Evolutionary conservation across 2,888 invertebrate genomes (phyloP).

Genomic region (Latrodectus elegans): DNA sequence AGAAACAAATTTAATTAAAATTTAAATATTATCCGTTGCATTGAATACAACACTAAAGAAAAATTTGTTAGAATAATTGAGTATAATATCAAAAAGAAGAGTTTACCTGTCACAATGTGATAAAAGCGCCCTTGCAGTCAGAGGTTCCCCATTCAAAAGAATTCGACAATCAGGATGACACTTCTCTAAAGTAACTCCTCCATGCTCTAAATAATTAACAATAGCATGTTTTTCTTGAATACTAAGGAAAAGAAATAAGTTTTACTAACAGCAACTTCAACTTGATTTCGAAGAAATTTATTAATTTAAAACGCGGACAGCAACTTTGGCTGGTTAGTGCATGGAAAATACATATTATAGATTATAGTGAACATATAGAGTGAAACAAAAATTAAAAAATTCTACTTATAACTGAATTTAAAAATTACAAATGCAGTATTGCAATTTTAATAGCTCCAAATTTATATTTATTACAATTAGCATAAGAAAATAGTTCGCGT

Average conservation of each 20-base stretch:
- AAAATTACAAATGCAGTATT: too few species aligned
- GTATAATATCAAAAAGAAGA: neutral
- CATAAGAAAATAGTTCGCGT: too few species aligned
- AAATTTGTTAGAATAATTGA: neutral
- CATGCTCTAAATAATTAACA: slow-evolving; percentile 72
- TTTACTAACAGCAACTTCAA: neutral
- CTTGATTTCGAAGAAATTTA: neutral
- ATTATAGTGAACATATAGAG: too few species aligned
- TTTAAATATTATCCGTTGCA: neutral
- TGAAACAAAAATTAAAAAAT: too few species aligned
- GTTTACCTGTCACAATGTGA: slow-evolving; percentile 77
- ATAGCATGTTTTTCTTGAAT: slow-evolving; percentile 77
- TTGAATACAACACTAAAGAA: neutral
- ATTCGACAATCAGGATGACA: slow-evolving; percentile 74
- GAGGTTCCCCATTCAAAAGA: slow-evolving; percentile 77
- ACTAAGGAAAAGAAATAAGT: slow-evolving; percentile 72
- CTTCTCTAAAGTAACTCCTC: slow-evolving; percentile 75
- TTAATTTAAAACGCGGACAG: neutral
- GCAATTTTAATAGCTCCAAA: too few species aligned
- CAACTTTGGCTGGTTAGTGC: too few species aligned
- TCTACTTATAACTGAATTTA: too few species aligned
- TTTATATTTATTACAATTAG: too few species aligned
- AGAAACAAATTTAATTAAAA: too few species aligned
- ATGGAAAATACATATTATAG: too few species aligned
- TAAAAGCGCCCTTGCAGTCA: slow-evolving; percentile 76